Evolutionary conservation across 2,888 invertebrate genomes (phyloP).

Genomic region (Dascillus cervinus): DNA sequence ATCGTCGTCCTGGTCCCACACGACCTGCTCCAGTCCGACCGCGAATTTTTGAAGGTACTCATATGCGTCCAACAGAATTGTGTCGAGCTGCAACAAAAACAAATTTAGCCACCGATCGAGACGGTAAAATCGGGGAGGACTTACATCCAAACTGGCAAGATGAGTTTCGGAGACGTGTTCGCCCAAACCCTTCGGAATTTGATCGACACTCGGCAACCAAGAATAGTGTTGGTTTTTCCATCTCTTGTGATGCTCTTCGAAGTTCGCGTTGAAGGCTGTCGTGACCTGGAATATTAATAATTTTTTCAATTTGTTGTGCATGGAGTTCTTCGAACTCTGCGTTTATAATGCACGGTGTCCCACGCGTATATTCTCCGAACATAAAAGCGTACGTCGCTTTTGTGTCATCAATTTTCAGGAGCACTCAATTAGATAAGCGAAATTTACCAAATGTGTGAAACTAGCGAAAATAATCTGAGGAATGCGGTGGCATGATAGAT

Average conservation of each 20-base stretch:
- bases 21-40: constrained; percentile 60
- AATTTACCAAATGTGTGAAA: neutral
- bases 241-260: constrained; percentile 37
- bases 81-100: constrained; percentile 16
- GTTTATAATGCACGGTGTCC: constrained; percentile 9
- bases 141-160: constrained; percentile 43
- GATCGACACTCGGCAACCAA: constrained; percentile 44
- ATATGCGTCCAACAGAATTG: constrained; percentile 46
- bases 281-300: constrained; percentile 45
- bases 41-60: constrained; percentile 63
- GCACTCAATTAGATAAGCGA: neutral
- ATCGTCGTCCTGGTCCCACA: constrained; percentile 50
- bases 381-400: too few species aligned
- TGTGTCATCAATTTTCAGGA: too few species aligned
- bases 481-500: constrained; percentile 13
- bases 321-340: constrained; percentile 15
- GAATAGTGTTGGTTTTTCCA: constrained; percentile 43
- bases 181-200: constrained; percentile 46
- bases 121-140: constrained; percentile 10
- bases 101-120: neutral
- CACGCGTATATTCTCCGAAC: constrained; percentile 20
- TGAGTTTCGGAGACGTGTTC: constrained; percentile 38
- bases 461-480: constrained; percentile 11
- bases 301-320: too few species aligned
- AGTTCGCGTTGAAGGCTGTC: constrained; percentile 41